Conservation (phyloP, 2,888 invertebrate species). For the Ormyrus rosae region DNA sequence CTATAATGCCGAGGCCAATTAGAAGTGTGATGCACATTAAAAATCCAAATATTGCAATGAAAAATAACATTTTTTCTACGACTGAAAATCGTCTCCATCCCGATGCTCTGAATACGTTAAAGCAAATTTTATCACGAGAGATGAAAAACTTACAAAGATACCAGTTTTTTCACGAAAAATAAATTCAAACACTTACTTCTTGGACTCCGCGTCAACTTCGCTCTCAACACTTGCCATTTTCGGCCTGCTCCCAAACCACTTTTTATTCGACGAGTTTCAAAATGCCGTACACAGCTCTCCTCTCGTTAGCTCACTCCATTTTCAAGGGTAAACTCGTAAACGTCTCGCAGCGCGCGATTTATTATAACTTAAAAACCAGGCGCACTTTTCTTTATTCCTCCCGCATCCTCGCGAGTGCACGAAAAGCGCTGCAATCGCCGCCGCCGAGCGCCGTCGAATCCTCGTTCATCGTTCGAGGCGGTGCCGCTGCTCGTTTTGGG, state of each 20-base stretch:
- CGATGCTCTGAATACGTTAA: background rate
- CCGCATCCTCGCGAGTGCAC: no score
- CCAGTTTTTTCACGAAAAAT: background rate
- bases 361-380: no score
- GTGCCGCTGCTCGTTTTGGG: no score
- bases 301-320: background rate
- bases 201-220: background rate
- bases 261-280: slow-evolving; percentile 16
- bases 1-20: slow-evolving; percentile 14
- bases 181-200: background rate
- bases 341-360: no score
- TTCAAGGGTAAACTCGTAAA: no score
- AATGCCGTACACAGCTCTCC: slow-evolving; percentile 3
- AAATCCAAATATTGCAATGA: slow-evolving; percentile 22
- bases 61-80: slow-evolving; percentile 21
- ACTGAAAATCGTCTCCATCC: background rate
- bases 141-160: background rate
- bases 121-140: background rate
- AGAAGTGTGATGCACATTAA: slow-evolving; percentile 23
- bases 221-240: slow-evolving; percentile 15
- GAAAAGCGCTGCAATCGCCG: no score
- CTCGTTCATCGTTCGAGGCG: no score
- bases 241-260: slow-evolving; percentile 11
- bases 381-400: no score
- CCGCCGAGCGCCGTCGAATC: no score